Evolutionary conservation across 2,888 invertebrate species (phyloP), one percentile per base, ranked within the genome.

Genomic region (Rhyacophila evoluta): DNA sequence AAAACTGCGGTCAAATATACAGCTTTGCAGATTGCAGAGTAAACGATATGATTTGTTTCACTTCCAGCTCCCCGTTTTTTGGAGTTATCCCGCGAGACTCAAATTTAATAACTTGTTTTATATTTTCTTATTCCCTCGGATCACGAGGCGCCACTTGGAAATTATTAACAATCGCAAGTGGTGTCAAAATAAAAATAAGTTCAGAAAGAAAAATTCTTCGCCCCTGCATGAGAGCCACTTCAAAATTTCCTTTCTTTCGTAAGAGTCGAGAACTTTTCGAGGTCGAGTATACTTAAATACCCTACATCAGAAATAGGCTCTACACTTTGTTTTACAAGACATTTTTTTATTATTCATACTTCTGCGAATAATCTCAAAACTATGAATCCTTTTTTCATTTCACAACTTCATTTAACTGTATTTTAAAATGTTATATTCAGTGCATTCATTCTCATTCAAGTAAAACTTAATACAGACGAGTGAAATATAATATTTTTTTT

Each of bases 31-130:
- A 10, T 39, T 25, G 19, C 15, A 55, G 19, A 55, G 55, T 19
- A 55, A 55, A 19, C 55, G 55, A 55, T 55, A 55, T 55, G 55
- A 55, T 55, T 55, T 55, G 55, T 55, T 55, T 55, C 55, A 55
- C 19, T 55, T 19, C 55, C 15, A 19, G 19, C 25, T 19, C 55
- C 55, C 19, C 55, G 19, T 55, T 55, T 15, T 55, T 55, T 19
- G 19, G 10, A 55, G 19, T 55, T 55, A 55, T 19, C 55, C 55
- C 55, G 25, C 55, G 25, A 19, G 55, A 55, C 19, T 55, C 55
- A 55, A 55, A 55, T 55, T 55, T 55, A 55, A 55, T 55, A 55
- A 55, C 55, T 19, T 19, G 55, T 19, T 55, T 55, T 55, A 55
- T 55, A 55, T 55, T 55, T 55, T 55, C 55, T 55, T 55, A 55